Base-by-base conservation (phyloP, 2,888 invertebrate species). In the Pedicia rivosa region DNA sequence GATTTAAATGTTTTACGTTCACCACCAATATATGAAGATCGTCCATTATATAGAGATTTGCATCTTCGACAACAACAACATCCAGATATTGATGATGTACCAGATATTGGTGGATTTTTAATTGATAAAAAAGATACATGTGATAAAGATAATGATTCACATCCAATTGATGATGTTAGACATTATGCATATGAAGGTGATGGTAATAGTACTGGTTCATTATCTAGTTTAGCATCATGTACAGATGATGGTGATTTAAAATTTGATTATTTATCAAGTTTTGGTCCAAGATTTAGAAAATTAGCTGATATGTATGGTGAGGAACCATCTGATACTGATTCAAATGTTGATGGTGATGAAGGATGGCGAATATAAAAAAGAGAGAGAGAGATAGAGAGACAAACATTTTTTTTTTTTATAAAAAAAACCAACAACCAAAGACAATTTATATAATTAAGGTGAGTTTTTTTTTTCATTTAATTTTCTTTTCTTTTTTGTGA, bases 181-280 rank as follows among this genome's bases (percentile, higher is more conserved):
- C 88, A 97, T 62, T 98, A 95, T 61, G 94, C 91, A 39, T 97
- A 95, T 57, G 97, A 98, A 64, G 95, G 95, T 31, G 90, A 88
- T 56, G 91, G 91, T 47, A 91, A 91, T 56, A 78, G 79, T 12
- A 86, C 84, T 46, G 92, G 92, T 45, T 91, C 91, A 8, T 69
- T 95, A 15, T 94, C 92, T 36, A 88, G 90, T 30, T 67, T 91
- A 47, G 88, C 88, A 45, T 90, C 90, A 49, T 86, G 86, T 74
- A 86, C 86, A 42, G 88, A 87, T 56, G 90, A 91, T 53, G 87
- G 86, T 42, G 90, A 90, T 63, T 70, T 88, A 48, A 87, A 88
- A 58, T 94, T 92, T 65, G 91, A 91, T 63, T 90, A 92, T 56
- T 65, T 94, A 49, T 86, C 88, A 30, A 86, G 84, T 56, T 94